Percentiles rank a stretch among this genome's conserved stretches.
Conservation (phyloP, 2,888 invertebrate genomes). For the Pemphredon lugubris region DNA sequence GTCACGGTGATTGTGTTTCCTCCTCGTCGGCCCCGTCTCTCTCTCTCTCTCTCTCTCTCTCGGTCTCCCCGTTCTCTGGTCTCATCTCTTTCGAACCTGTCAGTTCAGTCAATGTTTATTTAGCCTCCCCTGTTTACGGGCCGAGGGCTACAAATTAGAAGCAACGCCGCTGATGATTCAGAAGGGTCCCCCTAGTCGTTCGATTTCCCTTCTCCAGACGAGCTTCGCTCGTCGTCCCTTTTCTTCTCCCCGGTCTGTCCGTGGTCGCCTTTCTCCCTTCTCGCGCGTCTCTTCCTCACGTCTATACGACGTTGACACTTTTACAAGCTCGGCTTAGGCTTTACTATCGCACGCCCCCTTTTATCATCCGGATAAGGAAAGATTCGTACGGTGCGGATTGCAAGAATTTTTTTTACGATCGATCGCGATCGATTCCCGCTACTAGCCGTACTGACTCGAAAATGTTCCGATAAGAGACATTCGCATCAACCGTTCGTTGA, state of each 20-base stretch:
- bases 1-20: conserved; percentile 64
- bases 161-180: conserved; percentile 64
- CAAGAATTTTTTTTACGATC: too few species aligned
- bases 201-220: conserved; percentile 41
- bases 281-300: not conserved
- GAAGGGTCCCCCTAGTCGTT: conserved; percentile 42
- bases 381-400: too few species aligned
- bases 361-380: too few species aligned
- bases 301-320: not conserved
- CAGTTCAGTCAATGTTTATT: conserved; percentile 70
- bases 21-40: too few species aligned
- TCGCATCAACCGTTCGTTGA: too few species aligned
- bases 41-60: too few species aligned
- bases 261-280: conserved; percentile 10
- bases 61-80: too few species aligned
- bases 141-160: conserved; percentile 66
- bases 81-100: conserved; percentile 53
- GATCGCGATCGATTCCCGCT: too few species aligned
- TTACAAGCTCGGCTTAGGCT: not conserved
- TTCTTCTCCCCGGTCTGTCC: conserved; percentile 12
- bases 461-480: too few species aligned
- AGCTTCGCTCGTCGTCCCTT: conserved; percentile 33
- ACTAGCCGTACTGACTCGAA: too few species aligned
- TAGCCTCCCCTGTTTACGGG: conserved; percentile 59
- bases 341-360: too few species aligned